Evolutionary conservation across 2,888 invertebrate species (phyloP).

Genomic region (Malachius bipustulatus): DNA sequence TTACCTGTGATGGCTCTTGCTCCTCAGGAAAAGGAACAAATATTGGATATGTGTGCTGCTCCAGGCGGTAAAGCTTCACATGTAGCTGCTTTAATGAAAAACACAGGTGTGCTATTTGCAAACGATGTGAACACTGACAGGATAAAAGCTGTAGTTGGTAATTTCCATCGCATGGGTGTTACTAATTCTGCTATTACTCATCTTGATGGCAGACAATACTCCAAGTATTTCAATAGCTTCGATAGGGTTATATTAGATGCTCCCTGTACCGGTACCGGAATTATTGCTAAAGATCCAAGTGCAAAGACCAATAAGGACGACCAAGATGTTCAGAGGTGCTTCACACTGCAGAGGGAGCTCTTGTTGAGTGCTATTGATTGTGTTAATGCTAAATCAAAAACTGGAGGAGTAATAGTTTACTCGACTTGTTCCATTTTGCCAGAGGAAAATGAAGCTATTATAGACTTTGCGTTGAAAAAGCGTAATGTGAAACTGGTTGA

Average conservation of each 20-base stretch:
- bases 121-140: constrained; percentile 90
- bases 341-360: constrained; percentile 84
- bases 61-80: constrained; percentile 99
- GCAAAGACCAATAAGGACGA: constrained; percentile 90
- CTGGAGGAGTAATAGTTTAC: constrained; percentile 93
- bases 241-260: constrained; percentile 95
- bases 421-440: constrained; percentile 97
- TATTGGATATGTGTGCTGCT: constrained; percentile 95
- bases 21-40: constrained; percentile 88
- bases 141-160: constrained; percentile 85
- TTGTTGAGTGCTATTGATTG: constrained; percentile 95
- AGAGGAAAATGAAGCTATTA: constrained; percentile 97
- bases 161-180: constrained; percentile 92
- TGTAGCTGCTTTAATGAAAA: constrained; percentile 96
- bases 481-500: constrained; percentile 88
- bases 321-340: constrained; percentile 81
- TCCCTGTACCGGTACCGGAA: constrained; percentile 97
- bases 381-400: constrained; percentile 79
- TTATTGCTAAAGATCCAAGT: constrained; percentile 92
- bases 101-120: constrained; percentile 90
- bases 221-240: constrained; percentile 72
- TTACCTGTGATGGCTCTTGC: constrained; percentile 96
- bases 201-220: constrained; percentile 81
- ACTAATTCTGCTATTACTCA: constrained; percentile 84
- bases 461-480: constrained; percentile 89